Conservation (phyloP, 2,888 invertebrate genomes). For the Apotomis betuletana region DNA sequence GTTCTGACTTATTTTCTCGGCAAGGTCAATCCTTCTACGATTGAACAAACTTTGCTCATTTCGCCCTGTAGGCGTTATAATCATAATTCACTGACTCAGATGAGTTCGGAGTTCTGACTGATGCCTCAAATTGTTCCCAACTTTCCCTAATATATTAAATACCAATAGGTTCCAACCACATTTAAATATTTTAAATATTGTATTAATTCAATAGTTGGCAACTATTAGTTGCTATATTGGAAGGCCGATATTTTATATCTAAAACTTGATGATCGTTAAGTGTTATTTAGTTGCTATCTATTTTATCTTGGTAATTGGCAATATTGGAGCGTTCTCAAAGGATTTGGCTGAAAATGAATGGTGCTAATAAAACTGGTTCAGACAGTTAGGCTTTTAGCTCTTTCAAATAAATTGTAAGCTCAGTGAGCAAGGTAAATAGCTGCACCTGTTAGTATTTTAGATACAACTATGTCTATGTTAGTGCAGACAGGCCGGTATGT, state of each 20-base stretch:
- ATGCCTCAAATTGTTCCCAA: constrained; percentile 16
- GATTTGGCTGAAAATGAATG: background rate
- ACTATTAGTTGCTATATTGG: background rate
- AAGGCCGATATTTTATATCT: background rate
- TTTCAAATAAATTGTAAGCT: too few species aligned
- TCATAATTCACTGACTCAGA: constrained; percentile 3
- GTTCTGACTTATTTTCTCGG: constrained; percentile 1
- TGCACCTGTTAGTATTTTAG: too few species aligned
- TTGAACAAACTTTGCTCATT: constrained; percentile 15
- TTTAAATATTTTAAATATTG: constrained; percentile 32
- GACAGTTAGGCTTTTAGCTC: too few species aligned
- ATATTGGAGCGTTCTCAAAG: constrained; percentile 3
- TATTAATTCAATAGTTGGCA: constrained; percentile 7
- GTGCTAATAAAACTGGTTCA: too few species aligned
- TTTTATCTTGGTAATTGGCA: constrained; percentile 5
- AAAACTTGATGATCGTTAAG: background rate
- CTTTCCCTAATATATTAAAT: constrained; percentile 27
- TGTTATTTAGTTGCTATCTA: background rate
- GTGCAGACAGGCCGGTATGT: too few species aligned
- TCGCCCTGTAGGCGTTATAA: constrained; percentile 10
- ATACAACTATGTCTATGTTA: too few species aligned
- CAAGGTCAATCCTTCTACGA: background rate
- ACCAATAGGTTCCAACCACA: background rate
- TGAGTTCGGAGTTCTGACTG: constrained; percentile 13
- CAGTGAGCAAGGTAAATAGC: too few species aligned